These are phyloP conservation scores for Yponomeuta plumbellus DNA, from an alignment of 2,888 invertebrate genomes.

Conservation along the genomic window DNA sequence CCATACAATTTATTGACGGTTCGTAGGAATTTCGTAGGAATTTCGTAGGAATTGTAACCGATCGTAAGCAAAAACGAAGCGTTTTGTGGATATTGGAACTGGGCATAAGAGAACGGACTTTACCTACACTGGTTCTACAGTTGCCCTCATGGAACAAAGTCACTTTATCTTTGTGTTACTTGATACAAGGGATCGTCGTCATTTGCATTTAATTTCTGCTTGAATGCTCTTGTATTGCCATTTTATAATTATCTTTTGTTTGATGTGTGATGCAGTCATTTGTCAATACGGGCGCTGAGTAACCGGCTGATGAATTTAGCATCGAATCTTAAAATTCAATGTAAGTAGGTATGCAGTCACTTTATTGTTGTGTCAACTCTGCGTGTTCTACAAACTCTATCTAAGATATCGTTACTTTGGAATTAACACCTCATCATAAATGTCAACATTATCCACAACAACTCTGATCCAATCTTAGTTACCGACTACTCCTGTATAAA, in stretches of 20 bases:
- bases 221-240: neutral
- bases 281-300: neutral
- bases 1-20: too few species aligned
- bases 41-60: too few species aligned
- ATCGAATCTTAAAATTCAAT: too few species aligned
- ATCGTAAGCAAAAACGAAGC: too few species aligned
- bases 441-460: too few species aligned
- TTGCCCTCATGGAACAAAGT: neutral
- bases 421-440: neutral
- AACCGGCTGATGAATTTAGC: neutral
- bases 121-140: too few species aligned
- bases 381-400: neutral
- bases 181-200: neutral
- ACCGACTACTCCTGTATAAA: too few species aligned
- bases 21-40: too few species aligned
- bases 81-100: too few species aligned
- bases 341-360: too few species aligned
- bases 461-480: too few species aligned
- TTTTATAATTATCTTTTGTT: neutral
- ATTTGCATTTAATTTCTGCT: neutral
- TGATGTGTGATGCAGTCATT: neutral
- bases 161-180: neutral
- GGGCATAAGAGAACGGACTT: too few species aligned
- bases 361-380: neutral
- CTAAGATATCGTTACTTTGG: neutral